Evolutionary conservation across 2,797 vertebrate genomes (phyloP).

Genomic region (Streptopelia turtur): DNA sequence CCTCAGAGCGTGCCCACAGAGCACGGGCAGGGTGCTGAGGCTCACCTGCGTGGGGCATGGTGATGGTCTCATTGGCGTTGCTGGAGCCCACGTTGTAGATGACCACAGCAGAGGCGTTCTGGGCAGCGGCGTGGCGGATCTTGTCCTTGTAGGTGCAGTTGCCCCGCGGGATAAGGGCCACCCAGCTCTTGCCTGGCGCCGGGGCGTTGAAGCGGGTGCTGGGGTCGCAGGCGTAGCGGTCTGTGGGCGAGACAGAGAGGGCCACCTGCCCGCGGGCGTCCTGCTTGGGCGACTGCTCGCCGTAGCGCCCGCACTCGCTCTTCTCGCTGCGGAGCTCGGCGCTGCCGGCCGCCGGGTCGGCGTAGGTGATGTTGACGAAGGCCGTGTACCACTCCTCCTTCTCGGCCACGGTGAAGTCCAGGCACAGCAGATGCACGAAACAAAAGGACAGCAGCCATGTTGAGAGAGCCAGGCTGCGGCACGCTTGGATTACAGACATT

Average conservation of each 20-base stretch:
- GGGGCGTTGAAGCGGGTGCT: constrained; percentile 83
- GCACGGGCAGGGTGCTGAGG: rapidly evolving
- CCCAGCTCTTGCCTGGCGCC: constrained; percentile 81
- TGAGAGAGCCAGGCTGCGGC: constrained; percentile 95
- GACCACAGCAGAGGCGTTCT: constrained; percentile 94
- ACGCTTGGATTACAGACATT: constrained; percentile 88
- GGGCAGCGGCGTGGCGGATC: constrained; percentile 87
- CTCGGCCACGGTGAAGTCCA: constrained; percentile 97
- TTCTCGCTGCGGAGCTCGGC: constrained; percentile 87
- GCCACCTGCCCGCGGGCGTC: constrained; percentile 90
- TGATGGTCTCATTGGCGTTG: constrained; percentile 91
- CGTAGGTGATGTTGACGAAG: constrained; percentile 95
- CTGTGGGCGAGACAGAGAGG: constrained; percentile 81
- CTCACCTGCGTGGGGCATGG: constrained; percentile 94
- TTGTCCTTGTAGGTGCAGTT: constrained; percentile 93
- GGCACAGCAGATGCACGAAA: constrained; percentile 93
- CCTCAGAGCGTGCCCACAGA: rapidly evolving
- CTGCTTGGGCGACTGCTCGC: constrained; percentile 93
- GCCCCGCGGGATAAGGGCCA: constrained; percentile 91
- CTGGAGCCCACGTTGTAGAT: constrained; percentile 91
- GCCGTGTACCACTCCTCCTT: constrained; percentile 99
- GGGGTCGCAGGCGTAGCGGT: constrained; percentile 89
- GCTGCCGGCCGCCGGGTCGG: constrained; percentile 81
- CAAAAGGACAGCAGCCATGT: constrained; percentile 97
- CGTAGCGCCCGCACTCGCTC: constrained; percentile 95